These are phyloP conservation scores for Nephila pilipes DNA, from an alignment of 1,140 invertebrate genomes.

Conservation along the genomic window DNA sequence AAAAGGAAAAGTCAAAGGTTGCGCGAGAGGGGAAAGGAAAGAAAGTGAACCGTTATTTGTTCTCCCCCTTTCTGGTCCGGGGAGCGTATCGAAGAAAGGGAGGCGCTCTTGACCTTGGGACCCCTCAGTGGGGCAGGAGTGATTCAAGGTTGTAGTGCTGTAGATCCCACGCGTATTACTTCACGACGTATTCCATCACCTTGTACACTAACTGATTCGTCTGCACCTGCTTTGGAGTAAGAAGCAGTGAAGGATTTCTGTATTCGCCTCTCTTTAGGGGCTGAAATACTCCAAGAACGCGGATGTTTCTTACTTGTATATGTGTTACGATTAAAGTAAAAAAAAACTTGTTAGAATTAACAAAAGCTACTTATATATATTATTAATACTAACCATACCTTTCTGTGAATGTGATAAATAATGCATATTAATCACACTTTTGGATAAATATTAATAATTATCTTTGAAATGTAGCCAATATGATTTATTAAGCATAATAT, in stretches of 20 bases:
- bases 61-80: constrained; percentile 2
- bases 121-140: constrained; percentile 47
- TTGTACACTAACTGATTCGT: neutral
- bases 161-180: constrained; percentile 66
- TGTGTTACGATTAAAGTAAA: too few species aligned
- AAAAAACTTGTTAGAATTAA: too few species aligned
- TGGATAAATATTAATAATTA: too few species aligned
- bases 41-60: constrained; percentile 66
- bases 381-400: too few species aligned
- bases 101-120: constrained; percentile 61
- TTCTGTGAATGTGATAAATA: too few species aligned
- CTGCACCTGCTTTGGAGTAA: constrained; percentile 22
- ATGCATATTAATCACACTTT: too few species aligned
- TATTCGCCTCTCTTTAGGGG: neutral
- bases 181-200: constrained; percentile 9
- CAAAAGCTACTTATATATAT: too few species aligned
- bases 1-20: constrained; percentile 70
- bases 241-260: neutral
- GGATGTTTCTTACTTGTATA: too few species aligned
- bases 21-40: neutral
- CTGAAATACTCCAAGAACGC: too few species aligned
- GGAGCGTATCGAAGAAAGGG: constrained; percentile 36
- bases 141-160: constrained; percentile 33
- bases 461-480: too few species aligned
- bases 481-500: too few species aligned